These are phyloP conservation scores for Atractosteus spatula DNA, from an alignment of 2,113 vertebrate species.

Conservation along the genomic window DNA sequence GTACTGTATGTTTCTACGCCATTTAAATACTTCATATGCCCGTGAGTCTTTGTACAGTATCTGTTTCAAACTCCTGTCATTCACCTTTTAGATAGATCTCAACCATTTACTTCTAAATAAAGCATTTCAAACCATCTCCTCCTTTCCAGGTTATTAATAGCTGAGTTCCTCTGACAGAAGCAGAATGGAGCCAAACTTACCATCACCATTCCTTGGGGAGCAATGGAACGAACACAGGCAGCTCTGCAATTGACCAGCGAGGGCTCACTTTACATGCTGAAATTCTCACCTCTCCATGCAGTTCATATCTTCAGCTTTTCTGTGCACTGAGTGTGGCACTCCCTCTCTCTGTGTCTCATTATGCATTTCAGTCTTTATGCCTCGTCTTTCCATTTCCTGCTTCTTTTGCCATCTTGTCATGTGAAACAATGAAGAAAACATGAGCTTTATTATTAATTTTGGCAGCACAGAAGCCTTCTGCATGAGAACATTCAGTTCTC, in stretches of 20 bases:
- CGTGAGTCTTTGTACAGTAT: background rate
- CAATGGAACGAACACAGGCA: constrained; percentile 42
- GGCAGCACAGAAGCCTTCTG: background rate
- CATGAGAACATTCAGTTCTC: background rate
- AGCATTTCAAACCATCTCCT: background rate
- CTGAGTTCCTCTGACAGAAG: constrained; percentile 26
- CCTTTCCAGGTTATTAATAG: constrained; percentile 41
- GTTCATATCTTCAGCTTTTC: background rate
- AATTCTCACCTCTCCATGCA: background rate
- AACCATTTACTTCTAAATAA: too few relatives aligned
- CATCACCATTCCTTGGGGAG: constrained; percentile 38
- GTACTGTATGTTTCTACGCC: background rate
- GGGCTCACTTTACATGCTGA: constrained; percentile 39
- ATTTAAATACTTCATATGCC: background rate
- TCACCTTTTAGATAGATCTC: background rate
- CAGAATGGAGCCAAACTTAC: constrained; percentile 26
- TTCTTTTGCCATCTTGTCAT: background rate
- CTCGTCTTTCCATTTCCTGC: background rate
- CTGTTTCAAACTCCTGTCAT: constrained; percentile 18
- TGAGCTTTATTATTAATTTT: background rate
- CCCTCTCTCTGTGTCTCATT: background rate
- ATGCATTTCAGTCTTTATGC: too few relatives aligned
- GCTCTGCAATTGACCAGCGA: constrained; percentile 43
- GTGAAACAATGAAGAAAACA: too few relatives aligned
- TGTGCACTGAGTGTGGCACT: background rate